These are phyloP conservation scores for Nyctereutes procyonoides DNA, from an alignment of 2,113 vertebrate genomes.

Conservation along the genomic window DNA sequence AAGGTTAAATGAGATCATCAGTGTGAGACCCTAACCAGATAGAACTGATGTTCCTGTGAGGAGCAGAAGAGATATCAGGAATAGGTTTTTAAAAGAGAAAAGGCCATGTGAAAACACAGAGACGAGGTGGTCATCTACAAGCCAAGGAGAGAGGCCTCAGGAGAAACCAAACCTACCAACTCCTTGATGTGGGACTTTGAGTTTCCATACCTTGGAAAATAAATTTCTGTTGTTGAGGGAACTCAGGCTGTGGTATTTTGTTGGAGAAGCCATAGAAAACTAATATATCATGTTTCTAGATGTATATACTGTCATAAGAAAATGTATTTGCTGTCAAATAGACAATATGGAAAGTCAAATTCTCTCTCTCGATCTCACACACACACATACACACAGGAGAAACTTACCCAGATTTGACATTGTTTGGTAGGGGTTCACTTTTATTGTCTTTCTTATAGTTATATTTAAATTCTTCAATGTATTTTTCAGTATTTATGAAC, in stretches of 20 bases:
- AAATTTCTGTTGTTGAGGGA: background rate
- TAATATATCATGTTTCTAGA: background rate
- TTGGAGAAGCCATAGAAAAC: background rate
- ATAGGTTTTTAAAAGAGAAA: background rate
- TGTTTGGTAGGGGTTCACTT: background rate
- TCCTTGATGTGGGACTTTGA: background rate
- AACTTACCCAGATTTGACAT: background rate
- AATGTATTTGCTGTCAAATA: background rate
- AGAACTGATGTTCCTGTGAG: background rate
- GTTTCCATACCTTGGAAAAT: background rate
- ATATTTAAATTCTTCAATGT: background rate
- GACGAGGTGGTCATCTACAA: background rate
- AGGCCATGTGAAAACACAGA: background rate
- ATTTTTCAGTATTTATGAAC: constrained; percentile 6
- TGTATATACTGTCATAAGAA: background rate
- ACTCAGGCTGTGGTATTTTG: background rate
- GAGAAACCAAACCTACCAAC: background rate
- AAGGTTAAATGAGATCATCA: background rate
- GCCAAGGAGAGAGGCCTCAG: too few relatives aligned
- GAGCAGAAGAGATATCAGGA: background rate
- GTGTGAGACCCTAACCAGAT: background rate
- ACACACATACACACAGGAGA: background rate
- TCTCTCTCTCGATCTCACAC: background rate
- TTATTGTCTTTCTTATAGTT: background rate
- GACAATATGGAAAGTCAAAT: background rate